Base-by-base conservation (phyloP, 2,797 vertebrate species). In the Phrynocephalus guinanensis region DNA sequence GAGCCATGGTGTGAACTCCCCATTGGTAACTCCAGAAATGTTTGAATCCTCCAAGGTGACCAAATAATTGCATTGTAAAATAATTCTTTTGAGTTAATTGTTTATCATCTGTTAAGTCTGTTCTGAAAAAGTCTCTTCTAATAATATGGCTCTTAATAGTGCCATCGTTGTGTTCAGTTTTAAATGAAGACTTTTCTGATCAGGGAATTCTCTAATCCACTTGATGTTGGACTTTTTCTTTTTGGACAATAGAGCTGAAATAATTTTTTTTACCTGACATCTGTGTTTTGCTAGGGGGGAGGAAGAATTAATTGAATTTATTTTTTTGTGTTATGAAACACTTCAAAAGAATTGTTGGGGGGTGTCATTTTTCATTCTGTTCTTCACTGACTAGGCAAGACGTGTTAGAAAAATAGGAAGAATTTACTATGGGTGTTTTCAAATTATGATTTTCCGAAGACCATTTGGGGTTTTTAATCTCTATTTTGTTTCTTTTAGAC, bases 401-500 rank as follows among this genome's bases (percentile, higher is more conserved):
- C 84, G 63, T 24, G 15, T 30, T 44, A 50, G 5, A 38, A 3
- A 38, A 20, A 68, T 44, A 82, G 33, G 86, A 15, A 70, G 11
- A 63, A 2, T 5, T 8, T 22, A 85, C 18, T 72, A 50, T 72
- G 68, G 26, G 28, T 80, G 3, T 0, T 84, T 0, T 56, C 22
- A 24, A 11, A 63, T 63, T 70, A n/a, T 70, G 72, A 66, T 28
- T 15, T 18, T 18, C 60, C 22, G 33, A 28, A 18, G 56, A 72
- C 48, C 26, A 48, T 26, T 76, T 11, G 20, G 44, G 22, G 8
- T n/a, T 50, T 15, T 76, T 8, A 75, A 28, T 80, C 48, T 87
- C 87, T 68, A 88, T 24, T 88, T 63, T 92, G 44, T 88, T 93
- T 87, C 38, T 86, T 85, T 84, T 93, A 99, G 99, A 83, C 98